Conservation (phyloP, 2,888 invertebrate species). For the Geotrupes spiniger region DNA sequence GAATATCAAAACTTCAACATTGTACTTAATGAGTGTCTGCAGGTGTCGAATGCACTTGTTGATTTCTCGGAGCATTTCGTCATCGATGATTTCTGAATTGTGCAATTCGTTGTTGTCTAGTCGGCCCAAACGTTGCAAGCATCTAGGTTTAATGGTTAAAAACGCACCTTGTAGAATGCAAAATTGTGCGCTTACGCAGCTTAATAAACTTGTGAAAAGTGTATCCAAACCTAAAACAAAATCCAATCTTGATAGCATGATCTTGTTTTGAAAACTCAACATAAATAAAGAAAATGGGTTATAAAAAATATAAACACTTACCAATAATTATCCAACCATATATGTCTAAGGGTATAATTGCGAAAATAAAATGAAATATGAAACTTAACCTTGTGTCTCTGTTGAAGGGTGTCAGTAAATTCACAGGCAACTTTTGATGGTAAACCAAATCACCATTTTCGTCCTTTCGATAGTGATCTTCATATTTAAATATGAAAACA, state of each 20-base stretch:
- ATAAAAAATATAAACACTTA: too few species aligned
- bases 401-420: slow-evolving; percentile 22
- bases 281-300: too few species aligned
- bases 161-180: slow-evolving; percentile 33
- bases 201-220: slow-evolving; percentile 33
- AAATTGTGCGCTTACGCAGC: slow-evolving; percentile 33
- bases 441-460: slow-evolving; percentile 24
- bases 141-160: slow-evolving; percentile 31
- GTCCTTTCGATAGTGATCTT: slow-evolving; percentile 18
- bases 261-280: too few species aligned
- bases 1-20: too few species aligned
- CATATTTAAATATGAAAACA: slow-evolving; percentile 21
- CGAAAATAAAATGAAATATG: slow-evolving; percentile 25
- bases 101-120: slow-evolving; percentile 15
- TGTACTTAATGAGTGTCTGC: slow-evolving; percentile 31
- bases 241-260: background rate
- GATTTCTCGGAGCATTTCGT: slow-evolving; percentile 33
- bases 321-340: slow-evolving; percentile 30
- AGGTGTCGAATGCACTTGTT: slow-evolving; percentile 34
- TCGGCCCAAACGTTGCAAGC: slow-evolving; percentile 24
- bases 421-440: slow-evolving; percentile 29
- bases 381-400: slow-evolving; percentile 21
- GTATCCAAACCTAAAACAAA: slow-evolving; percentile 31
- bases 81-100: slow-evolving; percentile 1
- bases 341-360: slow-evolving; percentile 24